Evolutionary conservation across 2,113 vertebrate species (phyloP).

Genomic region (Sceloporus tristichus): DNA sequence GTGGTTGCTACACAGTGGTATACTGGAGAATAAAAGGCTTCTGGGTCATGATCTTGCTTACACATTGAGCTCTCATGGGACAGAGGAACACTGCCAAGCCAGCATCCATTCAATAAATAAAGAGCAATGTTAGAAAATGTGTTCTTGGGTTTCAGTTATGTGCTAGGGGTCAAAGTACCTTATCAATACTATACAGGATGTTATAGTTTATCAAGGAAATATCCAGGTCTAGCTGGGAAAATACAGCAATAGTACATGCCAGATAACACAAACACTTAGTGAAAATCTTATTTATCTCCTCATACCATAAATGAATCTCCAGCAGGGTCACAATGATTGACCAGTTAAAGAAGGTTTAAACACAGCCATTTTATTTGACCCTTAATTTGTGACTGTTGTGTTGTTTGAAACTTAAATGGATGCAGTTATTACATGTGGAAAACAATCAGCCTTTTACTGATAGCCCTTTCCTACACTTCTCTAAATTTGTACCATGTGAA

Average conservation of each 20-base stretch:
- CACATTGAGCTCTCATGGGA: not conserved
- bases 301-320: constrained; percentile 41
- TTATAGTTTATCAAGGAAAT: not conserved
- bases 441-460: not conserved
- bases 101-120: not conserved
- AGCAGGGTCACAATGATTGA: not conserved
- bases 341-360: rapidly evolving
- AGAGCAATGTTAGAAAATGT: not conserved
- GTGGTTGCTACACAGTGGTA: not conserved
- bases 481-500: not conserved
- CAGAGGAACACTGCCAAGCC: not conserved
- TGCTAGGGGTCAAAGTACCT: not conserved
- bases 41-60: not conserved
- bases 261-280: not conserved
- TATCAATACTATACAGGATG: not conserved
- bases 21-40: constrained; percentile 7
- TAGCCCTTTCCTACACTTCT: not conserved
- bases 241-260: not conserved
- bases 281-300: not conserved
- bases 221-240: not conserved
- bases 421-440: not conserved
- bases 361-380: not conserved
- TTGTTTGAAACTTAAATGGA: constrained; percentile 12
- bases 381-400: not conserved
- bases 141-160: not conserved